Evolutionary conservation across 2,113 vertebrate species (phyloP), one percentile per base, ranked within the genome.

Genomic region (Nerophis lumbriciformis): DNA sequence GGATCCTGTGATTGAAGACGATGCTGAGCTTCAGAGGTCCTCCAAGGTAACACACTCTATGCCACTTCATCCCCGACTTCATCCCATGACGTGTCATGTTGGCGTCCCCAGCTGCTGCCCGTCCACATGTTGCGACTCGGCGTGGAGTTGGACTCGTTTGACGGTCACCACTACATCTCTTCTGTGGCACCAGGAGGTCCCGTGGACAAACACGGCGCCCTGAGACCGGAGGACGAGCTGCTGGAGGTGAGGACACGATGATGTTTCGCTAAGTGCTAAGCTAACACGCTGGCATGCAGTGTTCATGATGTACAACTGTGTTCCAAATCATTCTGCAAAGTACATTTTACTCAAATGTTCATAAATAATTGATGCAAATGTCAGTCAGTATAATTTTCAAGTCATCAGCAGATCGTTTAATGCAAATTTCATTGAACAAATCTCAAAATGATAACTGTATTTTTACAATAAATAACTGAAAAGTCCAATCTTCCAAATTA

Each of bases 161-260:
- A 98, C 61, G 96, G 96, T 2, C 97, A 97, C 68, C 97, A 99
- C 83, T 97, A 97, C 66, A 93, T 99, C 72, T 98, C 95, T 50
- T 96, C 95, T 0, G 85, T 99, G 83, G 90, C 81, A 54, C 90
- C 95, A 8, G 94, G 94, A 16, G 92, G 93, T 44, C 94, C 94
- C 0, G 81, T 92, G 51, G 93, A 93, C 42, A 68, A 74, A 28
- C 89, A 94, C 16, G 92, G 90, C 14, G 75, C 91, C 42, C 78
- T 99, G 64, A 91, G 92, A 56, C 86, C 92, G 8, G 95, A 98
- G 63, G 97, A 99, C 69, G 96, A 99, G 73, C 91, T 98, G 39
- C 89, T 99, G 53, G 37, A 62, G 60, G 60, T 62, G 37, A 49
- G 19, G n/a, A 13, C 19, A 21, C 28, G 4, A 2, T 28, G 28